Conservation (phyloP, 2,888 invertebrate genomes). For the Nomada fabriciana region DNA sequence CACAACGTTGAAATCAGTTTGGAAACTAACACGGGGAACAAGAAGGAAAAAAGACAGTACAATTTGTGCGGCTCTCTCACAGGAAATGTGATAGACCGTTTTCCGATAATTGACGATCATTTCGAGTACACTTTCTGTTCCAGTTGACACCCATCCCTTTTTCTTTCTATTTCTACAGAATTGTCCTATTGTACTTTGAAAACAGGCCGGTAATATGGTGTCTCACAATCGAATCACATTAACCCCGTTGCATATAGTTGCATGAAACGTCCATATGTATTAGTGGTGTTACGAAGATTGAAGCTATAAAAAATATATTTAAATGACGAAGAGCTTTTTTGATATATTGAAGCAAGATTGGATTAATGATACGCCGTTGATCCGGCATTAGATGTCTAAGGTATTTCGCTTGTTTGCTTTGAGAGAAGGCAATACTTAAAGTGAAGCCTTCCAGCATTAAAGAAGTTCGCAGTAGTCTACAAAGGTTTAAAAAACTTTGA, state of each 20-base stretch:
- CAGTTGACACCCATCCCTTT: not conserved
- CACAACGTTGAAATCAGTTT: not conserved
- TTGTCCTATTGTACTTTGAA: not conserved
- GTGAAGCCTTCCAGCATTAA: not conserved
- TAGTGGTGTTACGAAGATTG: too few relatives aligned
- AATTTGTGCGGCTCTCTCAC: not conserved
- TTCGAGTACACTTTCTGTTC: conserved; percentile 12
- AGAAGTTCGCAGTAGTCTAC: not conserved
- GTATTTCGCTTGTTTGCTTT: too few relatives aligned
- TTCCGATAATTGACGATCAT: conserved; percentile 27
- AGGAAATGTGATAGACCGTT: conserved; percentile 23
- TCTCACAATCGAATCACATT: too few relatives aligned
- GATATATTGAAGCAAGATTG: too few relatives aligned
- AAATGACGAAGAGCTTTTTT: too few relatives aligned
- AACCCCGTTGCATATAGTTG: too few relatives aligned
- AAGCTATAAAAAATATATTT: too few relatives aligned
- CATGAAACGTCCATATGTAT: too few relatives aligned
- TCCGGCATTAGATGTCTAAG: too few relatives aligned
- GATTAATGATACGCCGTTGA: too few relatives aligned
- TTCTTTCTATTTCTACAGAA: not conserved
- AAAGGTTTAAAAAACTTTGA: not conserved
- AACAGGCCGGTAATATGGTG: too few relatives aligned
- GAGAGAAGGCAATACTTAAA: too few relatives aligned
- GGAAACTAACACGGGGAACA: not conserved
- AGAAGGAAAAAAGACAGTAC: not conserved